These are phyloP conservation scores for Oryzias woworae DNA, from an alignment of 2,113 vertebrate genomes.

Conservation along the genomic window DNA sequence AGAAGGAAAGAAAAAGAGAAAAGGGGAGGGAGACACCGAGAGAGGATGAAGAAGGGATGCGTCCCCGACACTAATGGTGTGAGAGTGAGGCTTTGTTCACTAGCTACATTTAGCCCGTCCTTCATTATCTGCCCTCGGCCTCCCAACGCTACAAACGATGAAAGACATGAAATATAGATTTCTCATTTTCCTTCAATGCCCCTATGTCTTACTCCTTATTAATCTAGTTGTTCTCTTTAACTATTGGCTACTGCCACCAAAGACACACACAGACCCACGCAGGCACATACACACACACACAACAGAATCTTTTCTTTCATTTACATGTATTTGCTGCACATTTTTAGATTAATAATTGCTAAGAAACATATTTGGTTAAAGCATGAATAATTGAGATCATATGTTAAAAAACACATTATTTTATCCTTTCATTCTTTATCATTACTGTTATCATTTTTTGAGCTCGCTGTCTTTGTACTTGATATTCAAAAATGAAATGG, in stretches of 20 bases:
- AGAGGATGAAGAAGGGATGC: slow-evolving; percentile 59
- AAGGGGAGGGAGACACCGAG: slow-evolving; percentile 45
- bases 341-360: too few species aligned
- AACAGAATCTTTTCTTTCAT: background rate
- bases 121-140: slow-evolving; percentile 72
- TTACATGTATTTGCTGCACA: background rate
- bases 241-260: slow-evolving; percentile 31
- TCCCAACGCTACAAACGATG: slow-evolving; percentile 68
- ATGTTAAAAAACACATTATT: too few species aligned
- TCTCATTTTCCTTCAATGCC: slow-evolving; percentile 29
- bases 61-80: slow-evolving; percentile 72
- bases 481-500: too few species aligned
- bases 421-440: too few species aligned
- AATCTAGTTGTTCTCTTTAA: slow-evolving; percentile 43
- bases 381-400: too few species aligned
- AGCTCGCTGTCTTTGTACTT: too few species aligned
- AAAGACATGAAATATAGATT: slow-evolving; percentile 74
- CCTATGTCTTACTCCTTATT: slow-evolving; percentile 40
- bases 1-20: slow-evolving; percentile 61
- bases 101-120: slow-evolving; percentile 76
- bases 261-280: slow-evolving; percentile 31
- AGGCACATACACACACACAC: background rate
- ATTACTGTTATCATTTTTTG: too few species aligned
- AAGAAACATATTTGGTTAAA: too few species aligned
- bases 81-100: slow-evolving; percentile 77